phyloP scores from a whole-genome alignment of 2,797 vertebrate genomes.

The Botia kubotai region DNA sequence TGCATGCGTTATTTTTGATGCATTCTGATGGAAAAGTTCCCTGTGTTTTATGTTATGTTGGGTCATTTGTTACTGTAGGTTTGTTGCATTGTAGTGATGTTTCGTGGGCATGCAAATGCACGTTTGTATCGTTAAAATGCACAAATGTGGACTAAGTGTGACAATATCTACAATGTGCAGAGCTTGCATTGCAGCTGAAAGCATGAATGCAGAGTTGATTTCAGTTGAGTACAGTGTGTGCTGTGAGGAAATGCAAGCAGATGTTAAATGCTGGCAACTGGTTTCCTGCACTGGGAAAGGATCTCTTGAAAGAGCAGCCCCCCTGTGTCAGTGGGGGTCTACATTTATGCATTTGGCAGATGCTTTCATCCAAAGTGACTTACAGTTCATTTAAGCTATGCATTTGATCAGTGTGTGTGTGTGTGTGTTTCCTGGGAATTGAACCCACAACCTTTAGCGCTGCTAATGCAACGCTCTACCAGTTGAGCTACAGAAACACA shows the following conservation, averaged over 20 bases:
- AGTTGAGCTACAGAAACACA: constrained; percentile 4
- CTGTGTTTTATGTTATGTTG: not conserved
- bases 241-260: not conserved
- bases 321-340: not conserved
- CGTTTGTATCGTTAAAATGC: not conserved
- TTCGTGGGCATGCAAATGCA: too few species aligned
- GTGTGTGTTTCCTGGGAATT: too few species aligned
- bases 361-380: too few species aligned
- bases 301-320: not conserved
- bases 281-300: not conserved
- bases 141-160: not conserved
- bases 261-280: not conserved
- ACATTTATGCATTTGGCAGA: too few species aligned
- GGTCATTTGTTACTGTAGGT: not conserved
- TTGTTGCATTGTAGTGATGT: not conserved
- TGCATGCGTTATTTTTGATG: not conserved
- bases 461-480: too few species aligned
- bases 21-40: not conserved
- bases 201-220: constrained; percentile 4
- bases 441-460: too few species aligned
- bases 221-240: not conserved
- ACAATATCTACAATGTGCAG: not conserved
- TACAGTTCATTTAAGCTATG: too few species aligned
- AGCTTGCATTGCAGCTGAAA: not conserved
- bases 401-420: too few species aligned